Evolutionary conservation across 92 coral and sea anemone species (phyloP), one percentile per base, ranked within the genome.

Genomic region (Palythoa grandis): DNA sequence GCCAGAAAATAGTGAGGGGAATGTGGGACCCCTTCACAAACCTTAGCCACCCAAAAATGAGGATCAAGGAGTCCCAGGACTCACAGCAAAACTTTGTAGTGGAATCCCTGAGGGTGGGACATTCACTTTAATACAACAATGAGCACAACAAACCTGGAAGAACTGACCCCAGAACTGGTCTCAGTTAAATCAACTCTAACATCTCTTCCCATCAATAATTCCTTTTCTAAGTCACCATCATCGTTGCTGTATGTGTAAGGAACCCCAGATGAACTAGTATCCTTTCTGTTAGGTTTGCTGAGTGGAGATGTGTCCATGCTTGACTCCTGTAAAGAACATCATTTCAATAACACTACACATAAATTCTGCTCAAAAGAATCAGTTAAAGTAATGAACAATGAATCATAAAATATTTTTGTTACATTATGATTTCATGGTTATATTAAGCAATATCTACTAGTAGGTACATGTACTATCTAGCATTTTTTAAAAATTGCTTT

Each of bases 211-310:
- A 89, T 17, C 25, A 22, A 24, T n/a, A 91, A 43, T 60, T 91
- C 93, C 75, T 88, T 88, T 78, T 91, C 93, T 17, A 91, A 76
- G 67, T 77, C 92, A 72, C 75, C 88, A 11, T 80, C 85, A 77
- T 78, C 78, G 16, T 24, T 13, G 12, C 13, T 47, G 20, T 61
- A 79, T 5, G 15, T 40, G 6, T 53, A 53, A 13, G 82, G 67
- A 47, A 86, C 76, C 17, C 82, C 86, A 0, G 23, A 24, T 3
- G 91, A 19, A 47, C 38, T 71, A 8, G 57, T 24, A 48, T 88
- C 82, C 56, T 79, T 58, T 29, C 77, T 79, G 7, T 54, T 69
- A 52, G 82, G 88, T 37, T 86, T 73, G 3, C 87, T 76, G 16
- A 91, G 1, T 6, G 88, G 88, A 52, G 84, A 52, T 63, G 88